Conservation (phyloP, 2,797 vertebrate genomes). For the Channa striata region DNA sequence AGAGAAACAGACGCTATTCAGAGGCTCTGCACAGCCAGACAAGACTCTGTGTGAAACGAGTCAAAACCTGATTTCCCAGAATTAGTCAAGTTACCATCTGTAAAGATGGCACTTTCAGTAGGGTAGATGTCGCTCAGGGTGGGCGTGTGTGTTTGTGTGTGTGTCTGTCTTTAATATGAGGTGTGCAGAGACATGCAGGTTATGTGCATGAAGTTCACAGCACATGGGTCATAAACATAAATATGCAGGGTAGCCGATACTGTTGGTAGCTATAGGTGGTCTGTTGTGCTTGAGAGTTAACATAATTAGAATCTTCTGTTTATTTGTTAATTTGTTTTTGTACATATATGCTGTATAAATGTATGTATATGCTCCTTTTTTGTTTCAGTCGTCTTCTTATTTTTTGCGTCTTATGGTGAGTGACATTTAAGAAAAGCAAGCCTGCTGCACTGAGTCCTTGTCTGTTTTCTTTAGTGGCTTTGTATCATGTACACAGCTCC, state of each 20-base stretch:
- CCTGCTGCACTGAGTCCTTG: too few species aligned
- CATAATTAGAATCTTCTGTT: too few species aligned
- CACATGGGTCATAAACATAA: slow-evolving; percentile 30
- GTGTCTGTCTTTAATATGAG: slow-evolving; percentile 29
- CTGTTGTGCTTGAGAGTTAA: too few species aligned
- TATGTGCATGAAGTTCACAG: slow-evolving; percentile 7
- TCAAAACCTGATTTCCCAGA: slow-evolving; percentile 49
- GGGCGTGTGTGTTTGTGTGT: slow-evolving; percentile 35
- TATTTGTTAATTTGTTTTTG: too few species aligned
- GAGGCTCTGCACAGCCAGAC: slow-evolving; percentile 28
- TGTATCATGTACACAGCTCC: neutral
- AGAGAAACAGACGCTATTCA: slow-evolving; percentile 14
- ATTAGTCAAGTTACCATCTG: slow-evolving; percentile 62
- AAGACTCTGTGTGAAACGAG: slow-evolving; percentile 42
- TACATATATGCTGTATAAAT: too few species aligned
- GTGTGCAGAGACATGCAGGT: slow-evolving; percentile 9
- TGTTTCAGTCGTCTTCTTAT: too few species aligned
- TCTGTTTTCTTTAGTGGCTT: slow-evolving; percentile 24
- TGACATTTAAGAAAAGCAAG: too few species aligned
- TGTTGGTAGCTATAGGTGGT: too few species aligned
- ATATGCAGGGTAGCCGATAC: slow-evolving; percentile 30
- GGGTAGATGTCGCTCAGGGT: slow-evolving; percentile 46
- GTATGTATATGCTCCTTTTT: too few species aligned
- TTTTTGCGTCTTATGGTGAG: too few species aligned
- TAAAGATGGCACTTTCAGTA: slow-evolving; percentile 70